A percentile compares a stretch with the other conserved stretches of the same genome.
Conservation (phyloP, 2,797 vertebrate genomes). For the Takifugu rubripes region DNA sequence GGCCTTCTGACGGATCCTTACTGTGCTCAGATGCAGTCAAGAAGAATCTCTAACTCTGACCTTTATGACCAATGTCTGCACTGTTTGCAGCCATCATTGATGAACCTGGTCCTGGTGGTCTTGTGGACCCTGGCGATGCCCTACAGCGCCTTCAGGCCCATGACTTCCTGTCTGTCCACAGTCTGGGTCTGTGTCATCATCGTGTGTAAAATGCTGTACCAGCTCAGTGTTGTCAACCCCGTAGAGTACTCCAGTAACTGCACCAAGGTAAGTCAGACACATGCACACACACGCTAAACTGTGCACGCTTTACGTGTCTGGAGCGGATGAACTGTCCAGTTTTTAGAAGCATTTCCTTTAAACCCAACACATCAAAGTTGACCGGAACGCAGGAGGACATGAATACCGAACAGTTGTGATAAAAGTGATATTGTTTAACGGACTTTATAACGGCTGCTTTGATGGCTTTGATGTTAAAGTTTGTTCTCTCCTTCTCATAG, state of each 20-base stretch:
- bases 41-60: too few species aligned
- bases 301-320: neutral
- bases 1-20: neutral
- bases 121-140: slow-evolving; percentile 91
- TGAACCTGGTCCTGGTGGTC: slow-evolving; percentile 90
- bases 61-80: neutral
- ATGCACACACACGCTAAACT: neutral
- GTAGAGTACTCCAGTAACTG: slow-evolving; percentile 85
- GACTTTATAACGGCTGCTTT: too few species aligned
- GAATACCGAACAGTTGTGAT: too few species aligned
- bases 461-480: too few species aligned
- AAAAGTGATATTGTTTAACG: too few species aligned
- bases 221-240: slow-evolving; percentile 86
- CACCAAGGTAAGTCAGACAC: slow-evolving; percentile 70
- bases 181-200: slow-evolving; percentile 94
- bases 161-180: slow-evolving; percentile 93
- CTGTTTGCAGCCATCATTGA: slow-evolving; percentile 62
- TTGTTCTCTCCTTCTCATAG: slow-evolving; percentile 53
- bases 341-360: too few species aligned
- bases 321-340: too few species aligned
- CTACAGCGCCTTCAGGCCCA: slow-evolving; percentile 86
- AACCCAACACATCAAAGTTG: too few species aligned
- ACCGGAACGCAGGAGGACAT: too few species aligned
- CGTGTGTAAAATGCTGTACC: slow-evolving; percentile 97
- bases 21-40: too few species aligned